Conservation (phyloP, 2,113 vertebrate genomes). For the Microcebus griseorufus region DNA sequence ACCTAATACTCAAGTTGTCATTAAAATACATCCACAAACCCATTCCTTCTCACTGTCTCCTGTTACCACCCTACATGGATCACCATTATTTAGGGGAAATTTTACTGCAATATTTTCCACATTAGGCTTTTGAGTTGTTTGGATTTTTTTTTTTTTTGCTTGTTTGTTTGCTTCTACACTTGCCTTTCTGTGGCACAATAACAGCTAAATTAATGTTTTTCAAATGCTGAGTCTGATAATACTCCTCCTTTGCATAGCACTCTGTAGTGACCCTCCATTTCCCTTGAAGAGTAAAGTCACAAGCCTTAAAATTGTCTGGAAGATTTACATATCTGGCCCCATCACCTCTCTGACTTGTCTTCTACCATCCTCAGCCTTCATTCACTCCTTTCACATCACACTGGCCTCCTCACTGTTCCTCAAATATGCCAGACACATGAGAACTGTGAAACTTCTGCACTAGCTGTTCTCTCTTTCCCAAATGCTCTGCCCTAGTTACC, state of each 20-base stretch:
- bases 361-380: neutral
- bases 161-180: neutral
- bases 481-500: neutral
- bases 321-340: neutral
- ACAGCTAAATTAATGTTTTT: neutral
- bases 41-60: neutral
- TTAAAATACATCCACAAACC: neutral
- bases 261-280: neutral
- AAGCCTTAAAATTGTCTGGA: neutral
- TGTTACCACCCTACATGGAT: neutral
- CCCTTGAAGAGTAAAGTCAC: neutral
- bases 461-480: neutral
- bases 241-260: neutral
- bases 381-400: neutral
- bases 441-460: neutral
- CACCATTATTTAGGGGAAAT: neutral
- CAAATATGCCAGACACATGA: neutral
- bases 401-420: neutral
- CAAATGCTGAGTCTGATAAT: neutral
- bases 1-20: neutral
- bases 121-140: neutral
- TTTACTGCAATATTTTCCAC: neutral
- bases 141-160: neutral
- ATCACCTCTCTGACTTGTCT: neutral
- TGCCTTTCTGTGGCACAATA: neutral